Evolutionary conservation across 2,113 vertebrate genomes (phyloP).

Genomic region (Nestor notabilis): DNA sequence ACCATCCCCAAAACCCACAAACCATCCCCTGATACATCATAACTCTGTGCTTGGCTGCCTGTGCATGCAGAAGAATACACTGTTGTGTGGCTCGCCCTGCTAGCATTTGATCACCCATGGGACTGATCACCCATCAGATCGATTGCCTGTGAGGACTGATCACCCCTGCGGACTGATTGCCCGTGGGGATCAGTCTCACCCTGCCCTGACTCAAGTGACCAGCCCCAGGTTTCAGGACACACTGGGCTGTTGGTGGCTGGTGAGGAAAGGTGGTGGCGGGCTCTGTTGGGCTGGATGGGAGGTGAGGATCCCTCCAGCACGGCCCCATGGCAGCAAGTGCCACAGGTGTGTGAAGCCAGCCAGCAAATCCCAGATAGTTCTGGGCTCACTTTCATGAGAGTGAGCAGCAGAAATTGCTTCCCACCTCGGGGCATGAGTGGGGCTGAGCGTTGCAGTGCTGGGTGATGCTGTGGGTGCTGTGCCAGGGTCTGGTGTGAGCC

Average conservation of each 20-base stretch:
- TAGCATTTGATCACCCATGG: background rate
- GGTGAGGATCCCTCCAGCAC: accelerated
- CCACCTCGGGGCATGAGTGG: accelerated
- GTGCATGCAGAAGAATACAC: background rate
- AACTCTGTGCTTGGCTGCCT: background rate
- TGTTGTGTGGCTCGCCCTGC: accelerated
- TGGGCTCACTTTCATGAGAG: accelerated
- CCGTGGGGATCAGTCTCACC: background rate
- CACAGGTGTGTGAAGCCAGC: accelerated
- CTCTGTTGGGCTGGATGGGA: accelerated
- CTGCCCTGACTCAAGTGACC: accelerated
- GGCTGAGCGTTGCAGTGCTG: accelerated
- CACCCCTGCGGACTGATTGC: background rate
- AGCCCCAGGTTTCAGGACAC: background rate
- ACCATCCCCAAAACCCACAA: background rate
- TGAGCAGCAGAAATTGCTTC: background rate
- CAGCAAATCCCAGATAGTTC: accelerated
- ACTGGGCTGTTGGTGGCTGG: accelerated
- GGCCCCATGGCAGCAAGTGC: accelerated
- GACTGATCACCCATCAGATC: background rate
- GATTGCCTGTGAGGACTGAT: accelerated
- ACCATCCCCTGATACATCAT: accelerated
- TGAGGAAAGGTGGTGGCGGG: accelerated
- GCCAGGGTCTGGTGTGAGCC: accelerated
- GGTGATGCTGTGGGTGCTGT: background rate